Conservation (phyloP, 2,888 invertebrate genomes). For the Polymixis lichenea region DNA sequence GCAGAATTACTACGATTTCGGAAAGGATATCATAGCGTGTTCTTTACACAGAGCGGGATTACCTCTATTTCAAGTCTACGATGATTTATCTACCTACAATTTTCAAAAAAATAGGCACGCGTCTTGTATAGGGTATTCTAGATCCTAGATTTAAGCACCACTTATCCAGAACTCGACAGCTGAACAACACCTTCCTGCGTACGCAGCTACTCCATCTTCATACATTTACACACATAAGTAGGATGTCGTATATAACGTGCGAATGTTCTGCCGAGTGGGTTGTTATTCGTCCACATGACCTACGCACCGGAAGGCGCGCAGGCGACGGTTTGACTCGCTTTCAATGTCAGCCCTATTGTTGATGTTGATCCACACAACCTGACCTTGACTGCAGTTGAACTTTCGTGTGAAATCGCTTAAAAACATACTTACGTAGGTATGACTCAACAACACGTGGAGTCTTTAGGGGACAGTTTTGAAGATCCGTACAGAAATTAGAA, state of each 20-base stretch:
- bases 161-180: constrained; percentile 17
- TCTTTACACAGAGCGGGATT: not conserved
- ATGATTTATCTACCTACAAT: too few species aligned
- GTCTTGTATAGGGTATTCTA: not conserved
- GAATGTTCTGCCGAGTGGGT: constrained; percentile 63
- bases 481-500: not conserved
- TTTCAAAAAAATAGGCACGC: too few species aligned
- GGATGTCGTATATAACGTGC: constrained; percentile 70
- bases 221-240: constrained; percentile 54
- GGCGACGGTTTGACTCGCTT: constrained; percentile 42
- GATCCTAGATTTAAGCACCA: constrained; percentile 7
- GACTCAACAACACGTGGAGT: constrained; percentile 43
- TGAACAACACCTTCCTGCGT: constrained; percentile 25
- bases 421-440: constrained; percentile 44
- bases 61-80: not conserved
- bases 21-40: not conserved
- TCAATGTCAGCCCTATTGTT: constrained; percentile 66
- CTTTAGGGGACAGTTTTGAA: constrained; percentile 14
- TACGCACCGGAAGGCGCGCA: constrained; percentile 63
- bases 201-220: constrained; percentile 4
- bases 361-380: constrained; percentile 42
- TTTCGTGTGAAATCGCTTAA: constrained; percentile 59
- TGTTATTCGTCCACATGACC: constrained; percentile 65
- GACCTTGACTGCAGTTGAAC: constrained; percentile 70
- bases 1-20: not conserved